Base-by-base conservation (phyloP, 2,113 vertebrate genomes). In the Rostratula benghalensis region DNA sequence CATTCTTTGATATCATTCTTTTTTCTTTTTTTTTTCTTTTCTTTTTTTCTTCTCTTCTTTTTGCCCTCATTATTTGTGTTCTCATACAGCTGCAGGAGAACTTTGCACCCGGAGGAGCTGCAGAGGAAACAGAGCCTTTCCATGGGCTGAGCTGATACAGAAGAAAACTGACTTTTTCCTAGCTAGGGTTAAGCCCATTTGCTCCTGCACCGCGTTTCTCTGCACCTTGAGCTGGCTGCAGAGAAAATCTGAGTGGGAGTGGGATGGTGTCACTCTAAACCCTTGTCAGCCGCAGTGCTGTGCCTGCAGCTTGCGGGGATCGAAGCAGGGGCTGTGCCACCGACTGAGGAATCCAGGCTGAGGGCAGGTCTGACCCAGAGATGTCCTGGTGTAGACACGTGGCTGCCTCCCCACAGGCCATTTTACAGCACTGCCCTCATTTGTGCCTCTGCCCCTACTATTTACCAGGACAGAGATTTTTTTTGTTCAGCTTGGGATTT, bases 261-360 rank as follows among this genome's bases (percentile, higher is more conserved):
- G 61, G 67, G 79, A 80, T 14, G n/a, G 45, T 28, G 27, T 48
- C 70, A 48, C 57, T 46, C 51, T n/a, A 54, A 83, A 2, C 25
- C 46, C 35, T 39, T 17, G 31, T 4, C 41, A 91, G 63, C 9
- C 4, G 3, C 56, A 28, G 48, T 46, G 50, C 54, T 37, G 39
- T 28, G 53, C 14, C 41, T 43, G 59, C 67, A 0, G 1, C 69
- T 41, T 2, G 5, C 9, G 0, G 0, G 41, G 54, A 13, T 51
- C 3, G 15, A 60, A 31, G 45, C 41, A 50, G 46, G 57, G 35
- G 37, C 21, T 51, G 41, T 16, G n/a, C 16, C 37, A 65, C 30
- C 10, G 8, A 33, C 53, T 24, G 27, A 33, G 1, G 3, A 53
- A 41, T 13, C 24, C 60, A 60, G 24, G 19, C n/a, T 77, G 73